These are phyloP conservation scores for Oreocharis arfaki DNA, from an alignment of 2,113 vertebrate genomes.

Conservation along the genomic window DNA sequence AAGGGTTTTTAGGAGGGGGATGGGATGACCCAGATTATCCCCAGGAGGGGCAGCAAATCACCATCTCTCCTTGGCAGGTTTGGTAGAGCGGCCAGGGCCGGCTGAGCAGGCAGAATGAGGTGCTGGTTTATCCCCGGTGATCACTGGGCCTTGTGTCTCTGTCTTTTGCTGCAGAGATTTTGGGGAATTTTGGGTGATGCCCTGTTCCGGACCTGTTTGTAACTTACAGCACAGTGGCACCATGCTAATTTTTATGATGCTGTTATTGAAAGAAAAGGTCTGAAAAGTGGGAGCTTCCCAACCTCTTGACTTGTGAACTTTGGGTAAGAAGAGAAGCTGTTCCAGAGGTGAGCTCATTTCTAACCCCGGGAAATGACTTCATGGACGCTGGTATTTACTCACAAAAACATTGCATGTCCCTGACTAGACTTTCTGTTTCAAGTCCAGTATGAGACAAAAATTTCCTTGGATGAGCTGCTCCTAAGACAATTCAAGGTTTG, in stretches of 20 bases:
- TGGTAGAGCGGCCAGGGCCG: neutral
- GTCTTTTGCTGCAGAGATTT: neutral
- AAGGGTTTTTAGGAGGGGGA: neutral
- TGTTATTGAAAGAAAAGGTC: neutral
- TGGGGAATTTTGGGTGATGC: neutral
- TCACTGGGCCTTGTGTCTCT: neutral
- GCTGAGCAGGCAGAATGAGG: neutral
- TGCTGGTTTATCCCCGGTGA: neutral
- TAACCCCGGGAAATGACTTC: conserved; percentile 72
- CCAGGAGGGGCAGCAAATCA: neutral
- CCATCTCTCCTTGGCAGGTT: neutral
- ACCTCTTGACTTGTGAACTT: conserved; percentile 32
- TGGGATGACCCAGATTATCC: neutral
- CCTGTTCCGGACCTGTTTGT: accelerated
- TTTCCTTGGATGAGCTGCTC: conserved; percentile 73
- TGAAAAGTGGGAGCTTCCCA: neutral
- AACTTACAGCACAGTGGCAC: neutral
- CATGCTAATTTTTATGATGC: neutral
- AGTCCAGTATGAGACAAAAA: conserved; percentile 73
- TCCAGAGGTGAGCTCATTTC: conserved; percentile 64
- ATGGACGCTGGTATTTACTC: conserved; percentile 70
- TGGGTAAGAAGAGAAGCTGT: conserved; percentile 27
- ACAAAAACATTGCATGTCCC: conserved; percentile 64
- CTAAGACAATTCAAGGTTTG: conserved; percentile 41
- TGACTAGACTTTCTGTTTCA: conserved; percentile 73